Evolutionary conservation across 1,140 invertebrate genomes (phyloP).

Genomic region (Tetramorium alpestre): DNA sequence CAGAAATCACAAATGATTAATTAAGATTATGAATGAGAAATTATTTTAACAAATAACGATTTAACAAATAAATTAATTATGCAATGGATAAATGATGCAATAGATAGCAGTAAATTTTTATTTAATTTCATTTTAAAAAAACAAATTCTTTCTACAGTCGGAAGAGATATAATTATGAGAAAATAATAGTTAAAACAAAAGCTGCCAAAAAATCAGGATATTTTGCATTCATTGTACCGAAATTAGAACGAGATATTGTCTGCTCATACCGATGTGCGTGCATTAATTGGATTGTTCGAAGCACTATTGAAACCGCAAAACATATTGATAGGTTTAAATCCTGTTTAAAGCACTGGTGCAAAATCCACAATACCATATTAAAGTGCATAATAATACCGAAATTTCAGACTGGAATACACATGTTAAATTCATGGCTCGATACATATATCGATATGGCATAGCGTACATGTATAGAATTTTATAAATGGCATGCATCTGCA

Average conservation of each 20-base stretch:
- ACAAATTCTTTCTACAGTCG: background rate
- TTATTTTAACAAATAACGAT: background rate
- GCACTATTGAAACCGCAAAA: slow-evolving; percentile 37
- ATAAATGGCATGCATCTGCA: background rate
- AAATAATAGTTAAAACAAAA: slow-evolving; percentile 2
- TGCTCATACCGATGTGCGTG: background rate
- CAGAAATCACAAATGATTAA: background rate
- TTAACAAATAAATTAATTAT: background rate
- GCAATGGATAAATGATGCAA: background rate
- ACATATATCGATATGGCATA: background rate
- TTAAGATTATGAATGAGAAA: background rate
- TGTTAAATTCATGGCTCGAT: background rate
- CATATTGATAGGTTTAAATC: slow-evolving; percentile 30
- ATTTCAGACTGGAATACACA: slow-evolving; percentile 23
- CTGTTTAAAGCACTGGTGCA: background rate
- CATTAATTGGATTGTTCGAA: slow-evolving; percentile 36
- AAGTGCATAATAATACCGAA: slow-evolving; percentile 41
- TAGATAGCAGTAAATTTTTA: background rate
- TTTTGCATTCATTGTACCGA: background rate
- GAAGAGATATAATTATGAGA: background rate
- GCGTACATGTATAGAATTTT: slow-evolving; percentile 1
- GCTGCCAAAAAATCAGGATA: background rate
- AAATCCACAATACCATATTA: slow-evolving; percentile 40
- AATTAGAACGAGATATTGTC: slow-evolving; percentile 26
- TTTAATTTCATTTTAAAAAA: background rate